Conservation (phyloP, 2,888 invertebrate species). For the Arrhopalites spinosus region DNA sequence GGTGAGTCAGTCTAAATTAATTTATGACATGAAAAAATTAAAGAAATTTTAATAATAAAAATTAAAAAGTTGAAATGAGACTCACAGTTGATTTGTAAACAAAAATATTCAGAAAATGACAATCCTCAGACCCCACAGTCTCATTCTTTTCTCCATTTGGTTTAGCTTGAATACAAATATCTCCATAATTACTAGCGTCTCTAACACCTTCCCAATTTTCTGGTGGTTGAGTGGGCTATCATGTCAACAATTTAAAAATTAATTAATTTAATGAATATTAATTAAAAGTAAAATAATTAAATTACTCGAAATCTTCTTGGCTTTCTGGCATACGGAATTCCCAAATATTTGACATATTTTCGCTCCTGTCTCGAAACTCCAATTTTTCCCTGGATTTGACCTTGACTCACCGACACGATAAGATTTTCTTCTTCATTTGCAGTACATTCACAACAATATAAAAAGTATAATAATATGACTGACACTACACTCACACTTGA, state of each 20-base stretch:
- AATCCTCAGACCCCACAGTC: slow-evolving; percentile 44
- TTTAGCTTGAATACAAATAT: slow-evolving; percentile 40
- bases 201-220: slow-evolving; percentile 21
- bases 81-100: slow-evolving; percentile 35
- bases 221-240: slow-evolving; percentile 44
- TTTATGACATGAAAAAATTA: neutral
- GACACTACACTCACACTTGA: no score
- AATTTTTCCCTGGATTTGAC: slow-evolving; percentile 39
- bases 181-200: slow-evolving; percentile 41
- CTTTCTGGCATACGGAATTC: slow-evolving; percentile 45
- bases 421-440: slow-evolving; percentile 14
- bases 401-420: slow-evolving; percentile 38
- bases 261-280: neutral
- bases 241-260: neutral
- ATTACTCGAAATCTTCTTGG: slow-evolving; percentile 45
- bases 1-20: neutral
- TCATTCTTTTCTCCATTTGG: neutral
- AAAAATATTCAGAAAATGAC: slow-evolving; percentile 45
- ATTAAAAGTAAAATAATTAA: slow-evolving; percentile 8
- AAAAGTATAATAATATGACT: no score
- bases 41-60: neutral
- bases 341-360: slow-evolving; percentile 39
- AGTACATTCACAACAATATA: no score
- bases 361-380: slow-evolving; percentile 36
- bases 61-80: neutral